Evolutionary conservation across 2,113 vertebrate species (phyloP).

Genomic region (Pangasianodon hypophthalmus): DNA sequence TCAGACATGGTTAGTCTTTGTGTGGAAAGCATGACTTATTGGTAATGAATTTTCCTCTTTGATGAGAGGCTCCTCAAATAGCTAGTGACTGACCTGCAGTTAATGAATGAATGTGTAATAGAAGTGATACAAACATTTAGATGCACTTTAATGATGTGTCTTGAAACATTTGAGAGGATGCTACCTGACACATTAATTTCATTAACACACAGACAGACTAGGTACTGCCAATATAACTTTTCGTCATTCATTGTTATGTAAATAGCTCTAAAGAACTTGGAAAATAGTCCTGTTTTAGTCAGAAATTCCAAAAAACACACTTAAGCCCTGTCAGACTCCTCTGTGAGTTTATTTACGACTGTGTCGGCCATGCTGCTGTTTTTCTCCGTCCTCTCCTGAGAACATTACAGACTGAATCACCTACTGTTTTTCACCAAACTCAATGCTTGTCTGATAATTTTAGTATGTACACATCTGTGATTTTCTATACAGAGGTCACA

Average conservation of each 20-base stretch:
- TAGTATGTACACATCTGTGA: not conserved
- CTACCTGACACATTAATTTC: not conserved
- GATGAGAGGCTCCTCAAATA: slow-evolving; percentile 16
- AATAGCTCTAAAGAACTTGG: not conserved
- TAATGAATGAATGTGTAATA: not conserved
- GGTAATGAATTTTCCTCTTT: slow-evolving; percentile 30
- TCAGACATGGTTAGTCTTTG: slow-evolving; percentile 21
- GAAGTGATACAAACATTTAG: not conserved
- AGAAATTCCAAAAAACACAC: not conserved
- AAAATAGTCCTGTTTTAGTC: too few species aligned
- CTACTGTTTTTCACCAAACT: not conserved
- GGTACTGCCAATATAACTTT: not conserved
- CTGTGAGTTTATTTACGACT: not conserved
- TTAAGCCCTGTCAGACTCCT: not conserved
- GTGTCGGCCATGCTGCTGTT: not conserved
- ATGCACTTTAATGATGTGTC: not conserved
- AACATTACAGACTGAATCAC: not conserved
- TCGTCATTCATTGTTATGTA: not conserved
- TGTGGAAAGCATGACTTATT: slow-evolving; percentile 35
- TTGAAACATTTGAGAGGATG: not conserved
- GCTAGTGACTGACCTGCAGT: slow-evolving; percentile 16
- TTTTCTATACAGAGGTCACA: not conserved
- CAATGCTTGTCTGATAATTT: not conserved
- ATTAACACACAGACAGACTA: not conserved
- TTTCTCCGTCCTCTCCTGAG: not conserved